phyloP scores from a whole-genome alignment of 2,797 vertebrate species.

The Phrynocephalus vlangalii region DNA sequence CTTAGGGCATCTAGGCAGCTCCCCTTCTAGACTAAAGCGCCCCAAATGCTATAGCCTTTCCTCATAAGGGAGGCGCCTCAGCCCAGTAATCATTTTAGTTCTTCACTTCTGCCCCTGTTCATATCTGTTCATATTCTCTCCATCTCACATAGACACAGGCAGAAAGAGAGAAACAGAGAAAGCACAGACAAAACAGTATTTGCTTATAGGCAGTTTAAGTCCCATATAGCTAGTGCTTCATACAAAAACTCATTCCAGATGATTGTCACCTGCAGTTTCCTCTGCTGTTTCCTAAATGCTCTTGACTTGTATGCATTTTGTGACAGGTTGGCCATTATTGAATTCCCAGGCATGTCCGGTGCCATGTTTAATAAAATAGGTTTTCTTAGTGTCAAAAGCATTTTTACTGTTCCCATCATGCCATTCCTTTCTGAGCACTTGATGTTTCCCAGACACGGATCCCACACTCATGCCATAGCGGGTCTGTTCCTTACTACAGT shows the following conservation, averaged over 20 bases:
- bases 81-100: no score
- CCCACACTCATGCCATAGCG: neutral
- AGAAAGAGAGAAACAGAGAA: no score
- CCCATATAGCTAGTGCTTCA: neutral
- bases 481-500: neutral
- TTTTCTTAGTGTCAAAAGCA: slow-evolving; percentile 19
- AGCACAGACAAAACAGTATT: no score
- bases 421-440: neutral
- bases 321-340: neutral
- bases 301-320: slow-evolving; percentile 38
- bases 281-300: neutral
- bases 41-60: no score
- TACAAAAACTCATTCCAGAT: slow-evolving; percentile 9
- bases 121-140: no score
- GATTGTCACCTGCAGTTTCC: neutral
- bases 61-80: no score
- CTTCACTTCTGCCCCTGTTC: no score
- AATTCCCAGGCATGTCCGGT: slow-evolving; percentile 3
- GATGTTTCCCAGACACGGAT: slow-evolving; percentile 22
- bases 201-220: no score
- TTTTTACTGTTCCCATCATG: slow-evolving; percentile 27
- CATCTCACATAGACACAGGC: no score
- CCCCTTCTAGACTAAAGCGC: no score
- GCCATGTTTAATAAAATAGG: neutral
- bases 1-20: no score